Evolutionary conservation across 2,888 invertebrate species (phyloP).

Genomic region (Tetranychus piercei): DNA sequence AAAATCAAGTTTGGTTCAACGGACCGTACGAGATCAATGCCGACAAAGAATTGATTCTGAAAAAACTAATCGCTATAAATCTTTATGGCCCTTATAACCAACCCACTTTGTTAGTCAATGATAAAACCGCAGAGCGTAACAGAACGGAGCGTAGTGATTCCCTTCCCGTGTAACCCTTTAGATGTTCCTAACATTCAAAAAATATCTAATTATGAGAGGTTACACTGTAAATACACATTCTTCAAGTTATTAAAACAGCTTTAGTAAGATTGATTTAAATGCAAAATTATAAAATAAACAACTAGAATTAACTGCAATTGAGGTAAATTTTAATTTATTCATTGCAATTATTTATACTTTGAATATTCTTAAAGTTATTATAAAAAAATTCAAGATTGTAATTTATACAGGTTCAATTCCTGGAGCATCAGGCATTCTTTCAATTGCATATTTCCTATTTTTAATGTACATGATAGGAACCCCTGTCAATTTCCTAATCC

Average conservation of each 20-base stretch:
- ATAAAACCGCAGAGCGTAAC: too few species aligned
- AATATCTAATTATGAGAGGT: neutral
- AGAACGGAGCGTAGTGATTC: too few species aligned
- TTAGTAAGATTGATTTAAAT: too few species aligned
- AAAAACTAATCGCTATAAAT: conserved; percentile 18
- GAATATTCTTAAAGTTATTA: neutral
- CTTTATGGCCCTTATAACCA: conserved; percentile 7
- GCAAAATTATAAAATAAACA: neutral
- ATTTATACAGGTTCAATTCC: conserved; percentile 17
- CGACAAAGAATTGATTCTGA: conserved; percentile 11
- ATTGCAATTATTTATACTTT: neutral
- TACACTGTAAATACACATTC: neutral
- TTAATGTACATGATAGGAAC: conserved; percentile 96
- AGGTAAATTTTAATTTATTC: neutral
- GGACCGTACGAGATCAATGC: neutral
- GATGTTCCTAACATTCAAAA: neutral
- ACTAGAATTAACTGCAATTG: neutral
- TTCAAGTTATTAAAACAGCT: neutral
- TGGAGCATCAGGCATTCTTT: conserved; percentile 81
- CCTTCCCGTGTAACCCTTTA: too few species aligned
- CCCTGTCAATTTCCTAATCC: conserved; percentile 91
- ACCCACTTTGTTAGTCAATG: neutral
- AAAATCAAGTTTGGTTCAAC: conserved; percentile 23
- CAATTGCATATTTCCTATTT: conserved; percentile 61
- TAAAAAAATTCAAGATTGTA: neutral